Evolutionary conservation across 2,888 invertebrate species (phyloP).

Genomic region (Notocelia uddmanniana): DNA sequence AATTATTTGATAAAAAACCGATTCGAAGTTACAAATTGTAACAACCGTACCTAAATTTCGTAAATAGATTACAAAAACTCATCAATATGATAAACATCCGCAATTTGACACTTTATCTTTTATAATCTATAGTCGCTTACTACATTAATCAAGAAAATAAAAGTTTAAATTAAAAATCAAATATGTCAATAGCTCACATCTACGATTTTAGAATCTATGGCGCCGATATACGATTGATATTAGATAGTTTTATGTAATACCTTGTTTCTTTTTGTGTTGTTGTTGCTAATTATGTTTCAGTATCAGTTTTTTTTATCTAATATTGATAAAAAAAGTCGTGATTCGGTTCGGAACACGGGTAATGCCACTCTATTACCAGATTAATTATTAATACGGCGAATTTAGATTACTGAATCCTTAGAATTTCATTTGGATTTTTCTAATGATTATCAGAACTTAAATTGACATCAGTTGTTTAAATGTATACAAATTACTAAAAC

Average conservation of each 20-base stretch:
- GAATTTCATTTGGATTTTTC: no score
- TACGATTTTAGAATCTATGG: slow-evolving; percentile 17
- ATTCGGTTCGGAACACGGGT: slow-evolving; percentile 28
- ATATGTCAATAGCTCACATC: background rate
- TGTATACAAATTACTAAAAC: no score
- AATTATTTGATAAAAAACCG: background rate
- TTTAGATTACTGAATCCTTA: no score
- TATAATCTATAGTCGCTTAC: slow-evolving; percentile 22
- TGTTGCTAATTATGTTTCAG: slow-evolving; percentile 14
- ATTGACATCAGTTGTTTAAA: background rate
- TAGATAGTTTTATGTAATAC: background rate
- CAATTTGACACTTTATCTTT: slow-evolving; percentile 21
- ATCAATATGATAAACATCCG: slow-evolving; percentile 24
- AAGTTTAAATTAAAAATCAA: slow-evolving; percentile 14
- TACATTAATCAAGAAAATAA: slow-evolving; percentile 13
- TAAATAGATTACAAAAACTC: slow-evolving; percentile 13
- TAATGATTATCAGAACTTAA: slow-evolving; percentile 10
- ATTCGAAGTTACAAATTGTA: background rate
- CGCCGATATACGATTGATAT: background rate
- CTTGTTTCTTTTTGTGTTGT: background rate
- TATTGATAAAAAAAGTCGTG: slow-evolving; percentile 29
- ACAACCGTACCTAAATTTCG: slow-evolving; percentile 11
- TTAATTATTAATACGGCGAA: slow-evolving; percentile 44
- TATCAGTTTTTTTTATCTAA: slow-evolving; percentile 4
- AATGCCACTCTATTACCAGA: slow-evolving; percentile 44